Percentiles rank a stretch among this genome's conserved stretches.
phyloP scores from a whole-genome alignment of 2,797 vertebrate species.

The Phalloptychus januarius region DNA sequence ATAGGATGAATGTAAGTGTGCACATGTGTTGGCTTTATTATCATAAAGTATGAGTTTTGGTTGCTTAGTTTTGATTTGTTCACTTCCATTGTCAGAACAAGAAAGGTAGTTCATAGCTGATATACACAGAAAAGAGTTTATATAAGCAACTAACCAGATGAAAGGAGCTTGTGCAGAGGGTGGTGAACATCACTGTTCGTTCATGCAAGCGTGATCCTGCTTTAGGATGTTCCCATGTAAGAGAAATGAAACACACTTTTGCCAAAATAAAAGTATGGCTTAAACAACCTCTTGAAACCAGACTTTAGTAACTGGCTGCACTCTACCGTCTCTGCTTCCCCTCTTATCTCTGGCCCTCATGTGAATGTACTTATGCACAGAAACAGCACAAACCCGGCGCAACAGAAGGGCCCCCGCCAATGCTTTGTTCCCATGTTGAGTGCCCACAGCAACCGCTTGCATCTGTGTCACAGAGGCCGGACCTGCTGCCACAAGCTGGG shows the following conservation, averaged over 20 bases:
- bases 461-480: slow-evolving; percentile 76
- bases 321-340: slow-evolving; percentile 17
- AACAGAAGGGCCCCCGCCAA: slow-evolving; percentile 72
- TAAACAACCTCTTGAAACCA: slow-evolving; percentile 36
- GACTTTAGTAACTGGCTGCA: slow-evolving; percentile 32
- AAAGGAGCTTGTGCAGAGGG: slow-evolving; percentile 17
- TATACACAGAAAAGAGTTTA: neutral
- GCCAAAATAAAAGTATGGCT: slow-evolving; percentile 33
- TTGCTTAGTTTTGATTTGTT: neutral
- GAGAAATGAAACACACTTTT: slow-evolving; percentile 12
- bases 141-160: slow-evolving; percentile 7
- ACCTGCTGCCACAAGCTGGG: slow-evolving; percentile 77
- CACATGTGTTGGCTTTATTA: neutral
- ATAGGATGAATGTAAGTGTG: neutral
- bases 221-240: slow-evolving; percentile 4
- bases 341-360: slow-evolving; percentile 23
- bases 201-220: slow-evolving; percentile 21
- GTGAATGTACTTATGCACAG: slow-evolving; percentile 19
- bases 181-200: slow-evolving; percentile 30
- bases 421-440: slow-evolving; percentile 74
- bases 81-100: neutral
- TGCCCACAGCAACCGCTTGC: slow-evolving; percentile 68
- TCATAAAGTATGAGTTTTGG: neutral
- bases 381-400: slow-evolving; percentile 34
- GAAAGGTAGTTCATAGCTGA: neutral